Evolutionary conservation across 2,113 vertebrate genomes (phyloP).

Genomic region (Microcebus murinus): DNA sequence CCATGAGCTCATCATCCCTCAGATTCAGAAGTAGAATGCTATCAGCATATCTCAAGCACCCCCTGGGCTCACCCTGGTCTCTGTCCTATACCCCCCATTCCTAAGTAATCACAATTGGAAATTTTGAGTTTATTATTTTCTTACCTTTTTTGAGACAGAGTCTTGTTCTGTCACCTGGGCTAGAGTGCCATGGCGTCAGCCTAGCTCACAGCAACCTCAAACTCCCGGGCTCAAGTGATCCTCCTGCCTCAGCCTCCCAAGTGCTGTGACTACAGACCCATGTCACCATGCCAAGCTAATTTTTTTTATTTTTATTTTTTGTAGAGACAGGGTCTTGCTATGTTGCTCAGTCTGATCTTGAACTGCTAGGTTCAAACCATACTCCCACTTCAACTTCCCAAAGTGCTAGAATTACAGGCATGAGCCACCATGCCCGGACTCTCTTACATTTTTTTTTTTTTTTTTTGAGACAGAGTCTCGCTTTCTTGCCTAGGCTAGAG

Average conservation of each 20-base stretch:
- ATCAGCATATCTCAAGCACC: neutral
- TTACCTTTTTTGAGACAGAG: neutral
- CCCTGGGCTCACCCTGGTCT: neutral
- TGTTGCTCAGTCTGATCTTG: too few relatives aligned
- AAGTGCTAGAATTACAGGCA: too few relatives aligned
- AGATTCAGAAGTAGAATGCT: neutral
- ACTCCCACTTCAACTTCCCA: too few relatives aligned
- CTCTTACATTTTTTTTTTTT: too few relatives aligned
- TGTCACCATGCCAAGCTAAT: too few relatives aligned
- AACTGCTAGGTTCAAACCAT: too few relatives aligned
- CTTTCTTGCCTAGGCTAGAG: too few relatives aligned
- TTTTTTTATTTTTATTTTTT: too few relatives aligned
- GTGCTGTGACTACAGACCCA: neutral
- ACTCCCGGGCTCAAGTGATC: neutral
- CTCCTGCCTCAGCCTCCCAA: neutral
- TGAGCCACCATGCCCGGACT: too few relatives aligned
- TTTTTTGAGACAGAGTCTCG: too few relatives aligned
- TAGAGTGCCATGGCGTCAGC: neutral
- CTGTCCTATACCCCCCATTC: fast-evolving
- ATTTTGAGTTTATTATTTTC: neutral
- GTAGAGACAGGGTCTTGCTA: too few relatives aligned
- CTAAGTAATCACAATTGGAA: neutral
- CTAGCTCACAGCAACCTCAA: neutral
- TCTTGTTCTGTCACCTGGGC: neutral
- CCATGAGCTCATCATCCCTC: neutral